Conservation (phyloP, 2,113 vertebrate genomes). For the Nesogale talazaci region DNA sequence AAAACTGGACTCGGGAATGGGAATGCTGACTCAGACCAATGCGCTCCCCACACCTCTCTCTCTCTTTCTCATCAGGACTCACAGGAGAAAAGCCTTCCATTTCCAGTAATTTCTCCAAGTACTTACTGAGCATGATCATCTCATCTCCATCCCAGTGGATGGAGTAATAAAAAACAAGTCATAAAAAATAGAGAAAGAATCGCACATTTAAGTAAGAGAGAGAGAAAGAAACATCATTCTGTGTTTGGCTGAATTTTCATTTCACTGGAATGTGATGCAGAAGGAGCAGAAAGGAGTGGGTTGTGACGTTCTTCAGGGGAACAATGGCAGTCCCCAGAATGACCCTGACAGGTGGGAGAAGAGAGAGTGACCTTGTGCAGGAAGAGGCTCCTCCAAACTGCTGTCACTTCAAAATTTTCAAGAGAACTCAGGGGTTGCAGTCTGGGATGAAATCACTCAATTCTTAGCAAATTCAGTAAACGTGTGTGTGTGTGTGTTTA, state of each 20-base stretch:
- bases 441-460: not conserved
- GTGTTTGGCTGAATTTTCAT: not conserved
- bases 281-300: not conserved
- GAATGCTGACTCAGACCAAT: not conserved
- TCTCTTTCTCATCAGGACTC: not conserved
- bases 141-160: not conserved
- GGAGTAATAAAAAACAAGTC: not conserved
- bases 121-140: not conserved
- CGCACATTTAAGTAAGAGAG: not conserved
- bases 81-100: not conserved
- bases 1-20: not conserved
- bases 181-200: not conserved
- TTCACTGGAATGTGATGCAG: not conserved
- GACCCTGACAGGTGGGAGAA: not conserved
- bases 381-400: too few relatives aligned
- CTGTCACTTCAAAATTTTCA: not conserved
- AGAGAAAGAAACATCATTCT: not conserved
- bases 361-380: rapidly evolving
- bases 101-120: not conserved
- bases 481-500: too few relatives aligned
- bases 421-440: not conserved
- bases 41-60: not conserved
- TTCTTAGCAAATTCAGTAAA: not conserved
- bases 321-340: rapidly evolving
- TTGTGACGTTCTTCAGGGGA: too few relatives aligned